Evolutionary conservation across 2,888 invertebrate genomes (phyloP).

Genomic region (Ophonus ardosiacus): DNA sequence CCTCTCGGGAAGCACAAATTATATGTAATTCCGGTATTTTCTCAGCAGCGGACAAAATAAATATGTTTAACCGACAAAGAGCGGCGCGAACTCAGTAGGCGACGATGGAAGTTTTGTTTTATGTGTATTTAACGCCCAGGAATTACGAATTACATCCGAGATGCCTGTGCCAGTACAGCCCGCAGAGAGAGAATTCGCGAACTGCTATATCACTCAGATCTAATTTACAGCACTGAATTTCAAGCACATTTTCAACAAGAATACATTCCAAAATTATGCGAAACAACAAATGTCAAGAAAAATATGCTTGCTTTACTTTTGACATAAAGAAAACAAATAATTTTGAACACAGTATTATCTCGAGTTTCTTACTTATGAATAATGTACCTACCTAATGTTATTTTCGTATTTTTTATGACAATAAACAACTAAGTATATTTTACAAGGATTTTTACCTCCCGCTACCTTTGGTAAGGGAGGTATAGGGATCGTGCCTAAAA

Average conservation of each 20-base stretch:
- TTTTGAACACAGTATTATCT: neutral
- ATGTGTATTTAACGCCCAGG: conserved; percentile 57
- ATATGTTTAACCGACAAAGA: conserved; percentile 55
- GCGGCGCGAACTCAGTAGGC: conserved; percentile 23
- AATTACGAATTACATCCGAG: conserved; percentile 55
- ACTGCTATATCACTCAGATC: neutral
- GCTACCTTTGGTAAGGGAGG: no score
- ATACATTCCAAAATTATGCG: neutral
- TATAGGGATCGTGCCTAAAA: no score
- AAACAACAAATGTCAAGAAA: neutral
- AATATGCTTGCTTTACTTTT: neutral
- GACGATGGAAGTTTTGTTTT: conserved; percentile 56
- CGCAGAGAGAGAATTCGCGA: conserved; percentile 5
- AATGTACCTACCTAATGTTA: no score
- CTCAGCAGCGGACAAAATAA: conserved; percentile 52
- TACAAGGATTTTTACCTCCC: no score
- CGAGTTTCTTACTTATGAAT: no score
- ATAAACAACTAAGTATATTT: no score
- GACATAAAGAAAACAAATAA: no score
- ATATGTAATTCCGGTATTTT: conserved; percentile 49
- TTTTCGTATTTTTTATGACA: no score
- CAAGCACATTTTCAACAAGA: neutral
- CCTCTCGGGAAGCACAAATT: conserved; percentile 28
- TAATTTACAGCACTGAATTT: neutral
- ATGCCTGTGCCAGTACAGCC: conserved; percentile 2